Evolutionary conservation across 2,113 vertebrate genomes (phyloP), one percentile per base, ranked within the genome.

Genomic region (Zootoca vivipara): DNA sequence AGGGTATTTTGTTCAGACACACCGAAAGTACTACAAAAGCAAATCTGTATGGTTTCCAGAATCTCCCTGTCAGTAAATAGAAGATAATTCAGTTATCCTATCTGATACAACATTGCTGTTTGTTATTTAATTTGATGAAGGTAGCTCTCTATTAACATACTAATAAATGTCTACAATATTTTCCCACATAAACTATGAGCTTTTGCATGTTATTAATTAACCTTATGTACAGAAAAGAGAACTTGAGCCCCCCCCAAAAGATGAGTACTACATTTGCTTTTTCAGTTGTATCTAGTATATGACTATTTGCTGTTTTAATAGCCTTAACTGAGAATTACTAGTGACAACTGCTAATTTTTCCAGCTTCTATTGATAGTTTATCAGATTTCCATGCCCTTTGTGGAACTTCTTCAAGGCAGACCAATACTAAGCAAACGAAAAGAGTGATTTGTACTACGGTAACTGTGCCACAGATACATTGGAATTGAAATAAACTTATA

Each of bases 161-260:
- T 92, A 93, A 94, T 95, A 95, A 94, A 94, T 94, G 93, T 94
- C 95, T 93, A 95, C 92, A 93, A 93, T 92, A 95, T 93, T 92
- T 89, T 89, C 78, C 86, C 89, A 87, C 92, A 91, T 93, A 93
- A 95, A 95, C 90, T 88, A 94, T 93, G 95, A 94, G 94, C 92
- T 94, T 96, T 94, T 95, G 91, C 90, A 92, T 95, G 92, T 93
- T 92, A 92, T 95, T 96, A 94, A 93, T 95, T 95, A 95, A 93
- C 92, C 91, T 93, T 78, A 18, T 79, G 88, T 81, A 83, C 69
- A 81, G 90, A 52, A 88, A 85, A 82, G 85, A 82, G 82, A 94
- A 89, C 86, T 91, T 46, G 85, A 86, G 89, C 4, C 18, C 18
- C 18, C 83, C 85, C 84, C 83, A 94, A 88, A 5, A 78, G 75